Evolutionary conservation across 2,888 invertebrate species (phyloP).

Genomic region (Phragmatobia fuliginosa): DNA sequence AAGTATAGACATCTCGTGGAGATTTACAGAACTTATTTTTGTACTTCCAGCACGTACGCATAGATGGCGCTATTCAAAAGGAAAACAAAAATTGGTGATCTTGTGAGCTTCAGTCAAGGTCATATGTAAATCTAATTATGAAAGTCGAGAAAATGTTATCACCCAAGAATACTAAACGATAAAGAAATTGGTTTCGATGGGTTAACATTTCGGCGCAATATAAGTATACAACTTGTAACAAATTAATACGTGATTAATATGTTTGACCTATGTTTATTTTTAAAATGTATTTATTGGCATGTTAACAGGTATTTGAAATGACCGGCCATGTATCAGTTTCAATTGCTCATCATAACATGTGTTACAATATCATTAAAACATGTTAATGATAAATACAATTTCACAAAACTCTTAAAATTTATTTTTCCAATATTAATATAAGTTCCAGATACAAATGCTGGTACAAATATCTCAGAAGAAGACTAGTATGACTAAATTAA

Average conservation of each 20-base stretch:
- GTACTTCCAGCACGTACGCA: conserved; percentile 29
- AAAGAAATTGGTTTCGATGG: neutral
- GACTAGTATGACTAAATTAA: too few species aligned
- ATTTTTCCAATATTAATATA: neutral
- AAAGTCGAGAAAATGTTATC: neutral
- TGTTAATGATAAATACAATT: neutral
- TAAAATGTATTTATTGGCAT: conserved; percentile 10
- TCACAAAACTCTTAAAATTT: neutral
- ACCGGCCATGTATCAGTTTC: conserved; percentile 4
- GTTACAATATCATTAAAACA: neutral
- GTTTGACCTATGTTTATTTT: conserved; percentile 7
- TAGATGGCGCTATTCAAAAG: conserved; percentile 65
- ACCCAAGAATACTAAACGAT: neutral
- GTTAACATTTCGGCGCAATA: neutral
- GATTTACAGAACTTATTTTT: conserved; percentile 47
- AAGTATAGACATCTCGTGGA: conserved; percentile 60
- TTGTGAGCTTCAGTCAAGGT: conserved; percentile 19
- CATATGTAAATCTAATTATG: conserved; percentile 22
- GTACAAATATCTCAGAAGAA: neutral
- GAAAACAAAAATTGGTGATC: conserved; percentile 19
- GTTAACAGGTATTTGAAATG: conserved; percentile 10
- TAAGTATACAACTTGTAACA: neutral
- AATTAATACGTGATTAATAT: neutral
- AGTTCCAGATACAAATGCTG: neutral
- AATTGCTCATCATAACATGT: conserved; percentile 8